phyloP scores from a whole-genome alignment of 2,113 vertebrate species.

The Heloderma charlesbogerti region DNA sequence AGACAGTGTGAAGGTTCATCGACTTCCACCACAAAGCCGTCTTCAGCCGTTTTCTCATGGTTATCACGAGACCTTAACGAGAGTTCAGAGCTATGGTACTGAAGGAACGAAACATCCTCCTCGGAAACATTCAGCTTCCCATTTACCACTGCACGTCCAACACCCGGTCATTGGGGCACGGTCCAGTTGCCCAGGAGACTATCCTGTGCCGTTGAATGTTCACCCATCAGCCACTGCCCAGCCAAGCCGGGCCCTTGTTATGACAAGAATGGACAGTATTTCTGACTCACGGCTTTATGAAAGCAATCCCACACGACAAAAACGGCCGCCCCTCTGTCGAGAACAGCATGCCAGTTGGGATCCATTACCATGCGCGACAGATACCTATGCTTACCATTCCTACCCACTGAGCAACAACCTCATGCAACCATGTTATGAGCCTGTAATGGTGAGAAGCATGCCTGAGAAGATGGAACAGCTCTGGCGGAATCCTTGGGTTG shows the following conservation, averaged over 20 bases:
- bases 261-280: constrained; percentile 98
- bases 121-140: constrained; percentile 88
- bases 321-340: constrained; percentile 93
- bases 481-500: constrained; percentile 96
- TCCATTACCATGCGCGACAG: constrained; percentile 88
- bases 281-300: constrained; percentile 97
- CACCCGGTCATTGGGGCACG: constrained; percentile 86
- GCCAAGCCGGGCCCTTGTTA: constrained; percentile 92
- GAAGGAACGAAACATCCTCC: constrained; percentile 91
- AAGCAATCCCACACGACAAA: constrained; percentile 92
- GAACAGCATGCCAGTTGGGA: constrained; percentile 99
- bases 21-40: constrained; percentile 85
- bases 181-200: constrained; percentile 95
- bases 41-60: constrained; percentile 92
- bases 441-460: constrained; percentile 97
- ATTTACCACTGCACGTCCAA: constrained; percentile 89
- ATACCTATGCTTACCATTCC: constrained; percentile 90
- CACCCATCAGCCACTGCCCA: constrained; percentile 86
- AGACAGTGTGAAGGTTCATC: constrained; percentile 89
- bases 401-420: constrained; percentile 91
- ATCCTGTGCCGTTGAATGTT: constrained; percentile 86
- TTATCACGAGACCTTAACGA: constrained; percentile 91
- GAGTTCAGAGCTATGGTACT: constrained; percentile 93
- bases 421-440: constrained; percentile 94
- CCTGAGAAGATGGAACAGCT: constrained; percentile 99